These are phyloP conservation scores for Catharus ustulatus DNA, from an alignment of 2,797 vertebrate species.

Conservation along the genomic window DNA sequence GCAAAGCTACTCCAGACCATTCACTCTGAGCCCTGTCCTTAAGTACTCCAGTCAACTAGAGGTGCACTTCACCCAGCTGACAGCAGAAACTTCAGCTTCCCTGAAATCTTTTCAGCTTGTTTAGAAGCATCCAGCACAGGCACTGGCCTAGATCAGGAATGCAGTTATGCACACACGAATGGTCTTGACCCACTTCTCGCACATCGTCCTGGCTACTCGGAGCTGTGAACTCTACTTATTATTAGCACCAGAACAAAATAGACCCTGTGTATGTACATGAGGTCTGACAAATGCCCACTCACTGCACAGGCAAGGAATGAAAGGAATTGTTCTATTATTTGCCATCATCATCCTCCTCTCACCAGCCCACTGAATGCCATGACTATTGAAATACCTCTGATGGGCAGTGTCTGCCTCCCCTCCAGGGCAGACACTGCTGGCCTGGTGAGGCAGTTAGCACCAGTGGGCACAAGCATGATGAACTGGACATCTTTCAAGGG, in stretches of 20 bases:
- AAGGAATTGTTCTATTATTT: slow-evolving; percentile 34
- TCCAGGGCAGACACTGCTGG: neutral
- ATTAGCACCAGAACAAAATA: slow-evolving; percentile 52
- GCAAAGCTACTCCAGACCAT: neutral
- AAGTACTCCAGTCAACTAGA: neutral
- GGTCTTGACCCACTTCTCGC: slow-evolving; percentile 31
- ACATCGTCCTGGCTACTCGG: neutral
- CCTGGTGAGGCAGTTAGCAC: neutral
- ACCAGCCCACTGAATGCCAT: neutral
- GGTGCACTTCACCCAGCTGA: neutral
- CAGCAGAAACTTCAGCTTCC: neutral
- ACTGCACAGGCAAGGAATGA: neutral
- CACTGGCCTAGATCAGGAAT: slow-evolving; percentile 31
- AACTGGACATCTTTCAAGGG: neutral
- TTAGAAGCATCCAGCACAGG: slow-evolving; percentile 6
- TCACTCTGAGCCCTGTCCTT: neutral
- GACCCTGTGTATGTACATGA: neutral
- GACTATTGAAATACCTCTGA: neutral
- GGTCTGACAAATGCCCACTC: slow-evolving; percentile 23
- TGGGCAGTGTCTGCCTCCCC: neutral
- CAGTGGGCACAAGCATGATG: neutral
- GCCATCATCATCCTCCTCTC: neutral
- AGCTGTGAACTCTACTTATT: slow-evolving; percentile 46
- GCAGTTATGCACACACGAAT: slow-evolving; percentile 29
- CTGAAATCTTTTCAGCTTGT: slow-evolving; percentile 1